A percentile compares a stretch with the other conserved stretches of the same genome.
Conservation (phyloP, 2,888 invertebrate species). For the Hypena proboscidalis region DNA sequence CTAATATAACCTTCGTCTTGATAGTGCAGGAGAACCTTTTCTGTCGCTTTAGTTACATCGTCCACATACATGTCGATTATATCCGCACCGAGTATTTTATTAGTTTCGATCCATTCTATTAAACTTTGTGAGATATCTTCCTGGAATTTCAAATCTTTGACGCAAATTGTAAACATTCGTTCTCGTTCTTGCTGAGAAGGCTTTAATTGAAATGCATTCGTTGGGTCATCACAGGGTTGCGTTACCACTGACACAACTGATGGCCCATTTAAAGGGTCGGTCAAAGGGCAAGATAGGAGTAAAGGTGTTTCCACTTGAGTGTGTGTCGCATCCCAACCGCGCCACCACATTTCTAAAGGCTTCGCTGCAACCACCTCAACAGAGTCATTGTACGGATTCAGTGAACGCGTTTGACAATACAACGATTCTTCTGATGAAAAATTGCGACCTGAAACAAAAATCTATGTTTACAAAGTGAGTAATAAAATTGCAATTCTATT, state of each 20-base stretch:
- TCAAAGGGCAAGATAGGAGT: constrained; percentile 87
- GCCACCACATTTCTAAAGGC: constrained; percentile 87
- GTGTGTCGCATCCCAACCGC: constrained; percentile 84
- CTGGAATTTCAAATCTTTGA: constrained; percentile 89
- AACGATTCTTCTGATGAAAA: constrained; percentile 68
- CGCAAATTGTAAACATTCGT: constrained; percentile 87
- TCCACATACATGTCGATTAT: constrained; percentile 88
- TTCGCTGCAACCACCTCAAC: constrained; percentile 85
- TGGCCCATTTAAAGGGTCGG: constrained; percentile 67
- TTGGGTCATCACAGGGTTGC: constrained; percentile 78
- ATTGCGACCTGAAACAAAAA: constrained; percentile 68
- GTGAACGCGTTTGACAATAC: constrained; percentile 83
- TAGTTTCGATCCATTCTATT: constrained; percentile 90
- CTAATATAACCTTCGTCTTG: constrained; percentile 75
- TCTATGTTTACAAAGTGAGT: background rate
- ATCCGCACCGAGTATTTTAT: constrained; percentile 88
- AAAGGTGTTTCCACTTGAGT: constrained; percentile 82
- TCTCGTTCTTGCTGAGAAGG: constrained; percentile 48
- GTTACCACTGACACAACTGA: constrained; percentile 79
- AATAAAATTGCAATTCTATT: no score
- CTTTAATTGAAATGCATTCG: constrained; percentile 68
- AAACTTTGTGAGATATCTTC: constrained; percentile 86
- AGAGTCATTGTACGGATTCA: constrained; percentile 64
- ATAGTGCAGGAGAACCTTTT: constrained; percentile 85
- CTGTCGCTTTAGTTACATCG: constrained; percentile 82